phyloP scores from a whole-genome alignment of 53 echinoderm and acorn worm genomes.

The Zoroaster sp. region DNA sequence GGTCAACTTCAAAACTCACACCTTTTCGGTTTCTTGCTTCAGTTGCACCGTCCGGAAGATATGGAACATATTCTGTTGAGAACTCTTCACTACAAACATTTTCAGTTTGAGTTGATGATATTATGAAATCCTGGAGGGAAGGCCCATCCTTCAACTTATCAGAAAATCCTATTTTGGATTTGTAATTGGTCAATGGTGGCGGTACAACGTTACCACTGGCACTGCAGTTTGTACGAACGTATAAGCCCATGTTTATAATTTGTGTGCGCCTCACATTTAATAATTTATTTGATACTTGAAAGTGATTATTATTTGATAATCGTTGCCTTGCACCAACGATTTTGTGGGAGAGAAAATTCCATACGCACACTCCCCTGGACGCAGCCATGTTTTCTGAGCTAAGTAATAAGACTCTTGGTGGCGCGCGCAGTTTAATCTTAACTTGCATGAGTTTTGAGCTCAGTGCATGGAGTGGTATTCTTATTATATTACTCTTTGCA shows the following conservation, averaged over 20 bases:
- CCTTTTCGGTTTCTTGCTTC: slow-evolving; percentile 36
- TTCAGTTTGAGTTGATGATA: not conserved
- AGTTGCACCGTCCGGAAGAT: not conserved
- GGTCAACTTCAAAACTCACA: not conserved
- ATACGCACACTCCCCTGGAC: not conserved
- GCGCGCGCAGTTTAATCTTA: too few relatives aligned
- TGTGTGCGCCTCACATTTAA: not conserved
- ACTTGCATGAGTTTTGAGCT: too few relatives aligned
- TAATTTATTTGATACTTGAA: not conserved
- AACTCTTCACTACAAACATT: not conserved
- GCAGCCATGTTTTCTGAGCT: slow-evolving; percentile 2
- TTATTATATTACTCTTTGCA: too few relatives aligned
- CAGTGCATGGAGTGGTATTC: too few relatives aligned
- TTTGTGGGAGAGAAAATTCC: not conserved
- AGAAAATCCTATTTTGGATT: not conserved
- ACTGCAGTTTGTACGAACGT: not conserved
- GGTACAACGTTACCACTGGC: not conserved
- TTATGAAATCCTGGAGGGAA: slow-evolving; percentile 40
- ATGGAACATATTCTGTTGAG: slow-evolving; percentile 11
- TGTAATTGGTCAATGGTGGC: not conserved
- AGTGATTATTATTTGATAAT: not conserved
- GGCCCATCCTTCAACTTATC: slow-evolving; percentile 10
- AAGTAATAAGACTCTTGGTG: not conserved
- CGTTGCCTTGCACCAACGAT: not conserved
- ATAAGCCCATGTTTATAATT: not conserved